Evolutionary conservation across 2,888 invertebrate species (phyloP).

Genomic region (Anoncus sp.): DNA sequence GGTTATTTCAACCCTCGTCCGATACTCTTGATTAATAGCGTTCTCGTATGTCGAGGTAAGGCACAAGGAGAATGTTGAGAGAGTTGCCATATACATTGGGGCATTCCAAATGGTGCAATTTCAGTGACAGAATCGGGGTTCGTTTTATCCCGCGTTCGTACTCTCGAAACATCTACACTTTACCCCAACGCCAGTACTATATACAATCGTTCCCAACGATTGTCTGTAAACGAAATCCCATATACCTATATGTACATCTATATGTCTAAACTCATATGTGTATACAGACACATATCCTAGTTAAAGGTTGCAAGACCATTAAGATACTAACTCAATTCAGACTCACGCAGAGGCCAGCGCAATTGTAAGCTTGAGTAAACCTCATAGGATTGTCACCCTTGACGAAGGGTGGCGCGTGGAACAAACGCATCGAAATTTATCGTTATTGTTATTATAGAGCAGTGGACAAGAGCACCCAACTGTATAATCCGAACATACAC

Average conservation of each 20-base stretch:
- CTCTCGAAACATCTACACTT: constrained; percentile 35
- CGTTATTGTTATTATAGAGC: constrained; percentile 37
- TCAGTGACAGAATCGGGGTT: constrained; percentile 39
- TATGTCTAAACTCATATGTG: neutral
- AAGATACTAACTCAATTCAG: constrained; percentile 61
- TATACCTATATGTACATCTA: neutral
- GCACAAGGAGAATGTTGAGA: constrained; percentile 22
- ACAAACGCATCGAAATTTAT: constrained; percentile 45
- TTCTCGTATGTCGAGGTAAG: constrained; percentile 13
- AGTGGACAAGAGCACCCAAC: constrained; percentile 24
- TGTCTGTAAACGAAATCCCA: constrained; percentile 40
- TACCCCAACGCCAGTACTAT: constrained; percentile 4
- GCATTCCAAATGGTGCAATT: constrained; percentile 67
- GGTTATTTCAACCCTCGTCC: constrained; percentile 50
- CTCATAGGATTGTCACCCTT: constrained; percentile 46
- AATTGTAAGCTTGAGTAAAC: constrained; percentile 60
- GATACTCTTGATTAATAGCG: constrained; percentile 55
- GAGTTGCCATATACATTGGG: constrained; percentile 26
- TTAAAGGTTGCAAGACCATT: constrained; percentile 47
- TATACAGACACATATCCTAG: neutral
- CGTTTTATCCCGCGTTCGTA: constrained; percentile 3
- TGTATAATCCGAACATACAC: constrained; percentile 24
- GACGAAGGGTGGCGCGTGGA: constrained; percentile 46
- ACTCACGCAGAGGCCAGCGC: constrained; percentile 44
- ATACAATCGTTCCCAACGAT: constrained; percentile 22